Conservation (phyloP, 2,888 invertebrate species). For the Chalcis sispes region DNA sequence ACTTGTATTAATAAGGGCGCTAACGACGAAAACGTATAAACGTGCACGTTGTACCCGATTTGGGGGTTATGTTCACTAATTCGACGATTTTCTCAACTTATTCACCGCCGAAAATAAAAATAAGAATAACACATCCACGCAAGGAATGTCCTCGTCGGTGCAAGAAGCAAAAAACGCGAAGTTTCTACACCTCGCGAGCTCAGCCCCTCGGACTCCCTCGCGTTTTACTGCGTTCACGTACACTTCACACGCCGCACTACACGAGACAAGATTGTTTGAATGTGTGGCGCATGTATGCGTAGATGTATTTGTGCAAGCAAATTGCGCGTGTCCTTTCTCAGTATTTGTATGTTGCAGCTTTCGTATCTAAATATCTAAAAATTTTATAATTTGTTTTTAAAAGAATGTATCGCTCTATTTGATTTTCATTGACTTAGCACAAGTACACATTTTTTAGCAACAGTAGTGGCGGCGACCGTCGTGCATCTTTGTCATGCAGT, state of each 20-base stretch:
- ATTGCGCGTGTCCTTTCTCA: background rate
- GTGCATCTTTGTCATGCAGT: background rate
- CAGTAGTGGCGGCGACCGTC: conserved; percentile 21
- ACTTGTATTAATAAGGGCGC: background rate
- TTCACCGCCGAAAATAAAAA: background rate
- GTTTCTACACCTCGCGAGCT: too few species aligned
- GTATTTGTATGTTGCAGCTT: background rate
- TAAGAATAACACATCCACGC: too few species aligned
- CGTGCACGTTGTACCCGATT: conserved; percentile 42
- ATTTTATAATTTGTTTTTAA: too few species aligned
- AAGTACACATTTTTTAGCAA: too few species aligned
- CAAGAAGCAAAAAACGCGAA: too few species aligned
- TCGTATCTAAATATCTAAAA: background rate
- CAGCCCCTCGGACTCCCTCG: too few species aligned
- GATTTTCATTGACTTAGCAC: too few species aligned
- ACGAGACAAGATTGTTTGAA: background rate
- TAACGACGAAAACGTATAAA: background rate
- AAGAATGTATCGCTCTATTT: too few species aligned
- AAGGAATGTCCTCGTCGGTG: too few species aligned
- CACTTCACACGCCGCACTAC: too few species aligned
- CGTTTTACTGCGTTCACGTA: too few species aligned
- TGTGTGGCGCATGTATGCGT: background rate
- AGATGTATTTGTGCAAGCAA: background rate
- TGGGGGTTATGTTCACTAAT: conserved; percentile 62
- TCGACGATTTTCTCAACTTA: conserved; percentile 64